A percentile compares a stretch with the other conserved stretches of the same genome.
phyloP scores from a whole-genome alignment of 2,888 invertebrate genomes.

The Cataglyphis cursor region DNA sequence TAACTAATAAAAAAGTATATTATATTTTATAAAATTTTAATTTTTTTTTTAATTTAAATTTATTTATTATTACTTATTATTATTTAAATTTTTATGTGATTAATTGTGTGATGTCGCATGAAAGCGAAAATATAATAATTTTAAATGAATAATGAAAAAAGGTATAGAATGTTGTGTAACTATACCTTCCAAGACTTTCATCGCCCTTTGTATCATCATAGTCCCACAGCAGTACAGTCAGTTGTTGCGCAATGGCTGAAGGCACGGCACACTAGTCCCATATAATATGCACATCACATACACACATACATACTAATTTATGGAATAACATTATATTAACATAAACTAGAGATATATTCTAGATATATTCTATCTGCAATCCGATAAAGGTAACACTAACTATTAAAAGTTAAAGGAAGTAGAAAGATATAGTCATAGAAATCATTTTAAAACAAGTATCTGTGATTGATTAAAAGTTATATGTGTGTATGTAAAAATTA shows the following conservation, averaged over 20 bases:
- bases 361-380: conserved; percentile 58
- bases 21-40: not conserved
- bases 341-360: conserved; percentile 23
- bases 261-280: conserved; percentile 86
- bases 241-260: conserved; percentile 90
- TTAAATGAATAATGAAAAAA: conserved; percentile 31
- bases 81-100: not conserved
- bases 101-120: not conserved
- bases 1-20: not conserved
- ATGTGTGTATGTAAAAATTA: conserved; percentile 15
- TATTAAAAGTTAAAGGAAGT: conserved; percentile 15
- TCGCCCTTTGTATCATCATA: conserved; percentile 95
- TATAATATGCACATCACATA: conserved; percentile 85
- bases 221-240: conserved; percentile 94
- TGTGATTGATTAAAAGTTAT: conserved; percentile 9
- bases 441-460: conserved; percentile 1
- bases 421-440: not conserved
- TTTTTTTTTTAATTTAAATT: not conserved
- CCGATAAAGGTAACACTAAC: conserved; percentile 22
- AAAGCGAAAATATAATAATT: conserved; percentile 9
- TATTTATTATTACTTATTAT: not conserved
- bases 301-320: conserved; percentile 77
- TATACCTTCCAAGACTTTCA: conserved; percentile 96
- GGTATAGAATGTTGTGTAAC: conserved; percentile 50
- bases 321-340: conserved; percentile 67